A percentile compares a stretch with the other conserved stretches of the same genome.
phyloP scores from a whole-genome alignment of 2,797 vertebrate genomes.

The Gymnothorax javanicus region DNA sequence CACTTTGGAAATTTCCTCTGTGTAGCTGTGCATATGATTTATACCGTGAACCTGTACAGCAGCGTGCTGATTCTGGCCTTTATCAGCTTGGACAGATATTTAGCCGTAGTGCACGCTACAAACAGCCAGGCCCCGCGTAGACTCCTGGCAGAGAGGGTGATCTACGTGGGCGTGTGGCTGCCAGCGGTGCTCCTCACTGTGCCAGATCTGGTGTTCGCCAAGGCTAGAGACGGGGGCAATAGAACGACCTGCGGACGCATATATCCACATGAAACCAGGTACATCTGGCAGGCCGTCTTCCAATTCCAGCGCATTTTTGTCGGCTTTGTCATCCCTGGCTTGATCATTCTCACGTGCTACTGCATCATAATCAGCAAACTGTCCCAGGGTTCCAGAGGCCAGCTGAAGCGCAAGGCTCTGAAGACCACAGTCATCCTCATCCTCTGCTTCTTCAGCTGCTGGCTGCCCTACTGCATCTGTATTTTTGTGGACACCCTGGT shows the following conservation, averaged over 20 bases:
- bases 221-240: conserved; percentile 67
- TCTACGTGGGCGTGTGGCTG: conserved; percentile 84
- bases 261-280: conserved; percentile 73
- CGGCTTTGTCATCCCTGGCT: conserved; percentile 88
- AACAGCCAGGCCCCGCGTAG: conserved; percentile 87
- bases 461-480: conserved; percentile 90
- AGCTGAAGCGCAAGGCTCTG: conserved; percentile 92
- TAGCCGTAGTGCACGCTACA: conserved; percentile 94
- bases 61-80: conserved; percentile 97
- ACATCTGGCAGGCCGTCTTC: conserved; percentile 83
- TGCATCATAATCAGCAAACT: conserved; percentile 92
- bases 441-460: conserved; percentile 94
- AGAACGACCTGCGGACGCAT: conserved; percentile 82
- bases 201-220: conserved; percentile 88
- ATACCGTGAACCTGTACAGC: conserved; percentile 95
- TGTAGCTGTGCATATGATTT: conserved; percentile 89
- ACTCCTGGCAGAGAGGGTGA: conserved; percentile 86
- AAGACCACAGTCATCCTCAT: conserved; percentile 93
- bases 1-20: conserved; percentile 85
- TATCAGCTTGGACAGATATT: conserved; percentile 95
- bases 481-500: conserved; percentile 88
- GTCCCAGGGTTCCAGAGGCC: conserved; percentile 87
- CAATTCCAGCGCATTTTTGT: conserved; percentile 91
- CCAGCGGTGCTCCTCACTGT: conserved; percentile 88
- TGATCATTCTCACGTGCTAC: conserved; percentile 92